Percentiles rank a stretch among this genome's conserved stretches.
Conservation (phyloP, 2,113 vertebrate genomes). For the Antennarius striatus region DNA sequence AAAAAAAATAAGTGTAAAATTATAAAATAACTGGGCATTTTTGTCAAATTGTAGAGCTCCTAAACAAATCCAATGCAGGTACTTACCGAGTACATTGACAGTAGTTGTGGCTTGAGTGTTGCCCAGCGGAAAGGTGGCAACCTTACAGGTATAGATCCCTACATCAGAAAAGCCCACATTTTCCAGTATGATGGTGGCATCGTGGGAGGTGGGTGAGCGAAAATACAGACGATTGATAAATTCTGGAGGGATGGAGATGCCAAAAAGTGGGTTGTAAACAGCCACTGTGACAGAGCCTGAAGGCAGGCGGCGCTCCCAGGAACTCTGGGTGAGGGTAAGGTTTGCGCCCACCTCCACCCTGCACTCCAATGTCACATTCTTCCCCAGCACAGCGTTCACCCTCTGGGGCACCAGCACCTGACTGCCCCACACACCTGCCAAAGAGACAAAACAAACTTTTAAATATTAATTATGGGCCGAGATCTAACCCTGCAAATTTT, state of each 20-base stretch:
- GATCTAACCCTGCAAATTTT: too few relatives aligned
- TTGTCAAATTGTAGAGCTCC: too few relatives aligned
- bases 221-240: constrained; percentile 88
- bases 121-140: constrained; percentile 94
- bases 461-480: too few relatives aligned
- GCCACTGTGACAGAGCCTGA: constrained; percentile 89
- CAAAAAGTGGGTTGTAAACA: constrained; percentile 91
- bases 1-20: too few relatives aligned
- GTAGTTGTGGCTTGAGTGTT: constrained; percentile 89
- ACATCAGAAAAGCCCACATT: constrained; percentile 93
- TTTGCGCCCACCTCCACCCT: constrained; percentile 86
- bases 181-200: constrained; percentile 90
- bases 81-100: constrained; percentile 89
- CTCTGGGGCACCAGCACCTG: constrained; percentile 88
- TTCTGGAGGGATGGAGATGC: constrained; percentile 89
- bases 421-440: constrained; percentile 87
- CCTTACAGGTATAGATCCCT: constrained; percentile 94
- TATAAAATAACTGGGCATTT: too few relatives aligned
- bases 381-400: constrained; percentile 92
- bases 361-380: constrained; percentile 93
- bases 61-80: background rate
- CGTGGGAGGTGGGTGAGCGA: constrained; percentile 87
- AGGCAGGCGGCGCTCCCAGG: constrained; percentile 90
- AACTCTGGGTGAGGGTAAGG: constrained; percentile 92
- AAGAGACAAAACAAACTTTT: background rate